Conservation (phyloP, 2,888 invertebrate species). For the Apodemia zela region DNA sequence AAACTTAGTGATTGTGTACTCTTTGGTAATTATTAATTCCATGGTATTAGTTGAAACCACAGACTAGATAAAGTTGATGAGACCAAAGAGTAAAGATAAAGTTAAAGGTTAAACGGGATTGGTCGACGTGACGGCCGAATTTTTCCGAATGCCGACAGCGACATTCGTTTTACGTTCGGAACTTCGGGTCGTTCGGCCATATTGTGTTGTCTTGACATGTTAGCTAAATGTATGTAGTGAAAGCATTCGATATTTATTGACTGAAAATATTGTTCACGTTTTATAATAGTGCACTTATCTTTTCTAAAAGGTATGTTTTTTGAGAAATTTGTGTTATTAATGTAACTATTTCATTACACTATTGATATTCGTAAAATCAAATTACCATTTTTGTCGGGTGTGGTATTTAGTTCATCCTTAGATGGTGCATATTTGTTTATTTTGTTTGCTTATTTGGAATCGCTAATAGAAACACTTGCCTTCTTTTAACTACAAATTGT, state of each 20-base stretch:
- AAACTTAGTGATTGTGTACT: too few species aligned
- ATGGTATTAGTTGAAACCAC: too few species aligned
- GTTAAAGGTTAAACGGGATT: neutral
- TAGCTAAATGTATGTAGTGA: slow-evolving; percentile 59
- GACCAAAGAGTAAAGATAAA: too few species aligned
- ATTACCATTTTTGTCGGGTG: slow-evolving; percentile 56
- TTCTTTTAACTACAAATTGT: neutral
- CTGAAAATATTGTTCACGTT: slow-evolving; percentile 33
- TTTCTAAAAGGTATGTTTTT: slow-evolving; percentile 14
- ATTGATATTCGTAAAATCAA: slow-evolving; percentile 32
- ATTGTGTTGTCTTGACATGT: slow-evolving; percentile 62
- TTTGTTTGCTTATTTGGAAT: slow-evolving; percentile 54
- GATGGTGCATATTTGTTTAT: slow-evolving; percentile 57
- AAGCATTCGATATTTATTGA: slow-evolving; percentile 39
- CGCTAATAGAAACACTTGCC: slow-evolving; percentile 36
- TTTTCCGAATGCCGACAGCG: slow-evolving; percentile 12
- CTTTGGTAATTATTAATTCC: too few species aligned
- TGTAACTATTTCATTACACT: neutral
- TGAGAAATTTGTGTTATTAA: neutral
- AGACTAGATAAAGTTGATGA: too few species aligned
- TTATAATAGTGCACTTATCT: slow-evolving; percentile 15
- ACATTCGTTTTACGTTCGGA: neutral
- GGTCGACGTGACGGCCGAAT: slow-evolving; percentile 2
- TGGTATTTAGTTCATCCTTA: slow-evolving; percentile 65
- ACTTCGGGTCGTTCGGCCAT: slow-evolving; percentile 51